Evolutionary conservation across 2,113 vertebrate genomes (phyloP).

Genomic region (Himantopus leucocephalus): DNA sequence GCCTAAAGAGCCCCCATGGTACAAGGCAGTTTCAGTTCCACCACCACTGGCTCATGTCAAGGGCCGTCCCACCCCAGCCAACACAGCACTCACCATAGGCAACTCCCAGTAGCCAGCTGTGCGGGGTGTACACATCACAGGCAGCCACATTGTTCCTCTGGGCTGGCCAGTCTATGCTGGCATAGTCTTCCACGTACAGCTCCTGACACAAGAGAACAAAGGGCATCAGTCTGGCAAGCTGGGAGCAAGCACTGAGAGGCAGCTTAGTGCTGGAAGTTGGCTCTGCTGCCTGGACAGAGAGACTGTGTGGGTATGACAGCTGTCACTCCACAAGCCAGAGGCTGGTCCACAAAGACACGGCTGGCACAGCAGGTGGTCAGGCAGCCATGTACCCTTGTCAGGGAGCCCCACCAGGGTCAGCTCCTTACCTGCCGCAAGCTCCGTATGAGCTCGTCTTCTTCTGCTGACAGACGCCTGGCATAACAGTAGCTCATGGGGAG

Average conservation of each 20-base stretch:
- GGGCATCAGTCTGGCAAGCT: neutral
- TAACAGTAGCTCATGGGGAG: conserved; percentile 98
- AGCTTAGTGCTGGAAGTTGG: neutral
- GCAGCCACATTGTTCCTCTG: conserved; percentile 87
- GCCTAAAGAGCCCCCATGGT: neutral
- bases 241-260: neutral
- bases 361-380: neutral
- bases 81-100: conserved; percentile 74
- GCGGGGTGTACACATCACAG: conserved; percentile 88
- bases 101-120: conserved; percentile 82
- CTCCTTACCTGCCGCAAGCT: conserved; percentile 88
- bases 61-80: neutral
- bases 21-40: neutral
- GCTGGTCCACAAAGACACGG: neutral
- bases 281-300: neutral
- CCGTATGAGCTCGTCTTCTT: conserved; percentile 83
- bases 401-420: neutral
- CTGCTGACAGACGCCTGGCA: conserved; percentile 77
- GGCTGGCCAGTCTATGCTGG: conserved; percentile 87
- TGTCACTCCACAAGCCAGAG: neutral
- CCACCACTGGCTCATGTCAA: neutral
- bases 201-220: conserved; percentile 76
- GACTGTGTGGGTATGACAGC: neutral
- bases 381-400: rapidly evolving
- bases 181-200: conserved; percentile 90